phyloP scores from a whole-genome alignment of 2,888 invertebrate genomes.

The Sminthurinus aureus region DNA sequence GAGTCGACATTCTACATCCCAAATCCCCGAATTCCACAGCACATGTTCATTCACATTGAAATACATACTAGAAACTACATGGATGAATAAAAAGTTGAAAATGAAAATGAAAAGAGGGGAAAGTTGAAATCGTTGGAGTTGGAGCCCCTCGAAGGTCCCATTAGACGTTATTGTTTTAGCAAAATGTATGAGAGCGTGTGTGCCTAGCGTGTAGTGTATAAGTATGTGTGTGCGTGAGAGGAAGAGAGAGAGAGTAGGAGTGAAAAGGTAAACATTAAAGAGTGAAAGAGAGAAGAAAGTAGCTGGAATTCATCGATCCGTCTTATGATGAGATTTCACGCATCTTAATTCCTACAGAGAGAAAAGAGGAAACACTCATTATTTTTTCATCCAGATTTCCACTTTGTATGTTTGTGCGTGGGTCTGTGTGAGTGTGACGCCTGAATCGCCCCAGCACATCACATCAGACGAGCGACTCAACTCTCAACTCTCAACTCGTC shows the following conservation, averaged over 20 bases:
- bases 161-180: slow-evolving; percentile 50
- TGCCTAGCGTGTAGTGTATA: too few relatives aligned
- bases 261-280: slow-evolving; percentile 51
- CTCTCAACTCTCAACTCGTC: neutral
- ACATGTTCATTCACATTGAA: neutral
- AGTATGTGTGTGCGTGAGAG: too few relatives aligned
- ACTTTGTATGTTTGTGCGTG: slow-evolving; percentile 11
- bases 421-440: neutral
- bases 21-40: neutral
- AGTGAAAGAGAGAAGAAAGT: too few relatives aligned
- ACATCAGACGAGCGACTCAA: too few relatives aligned
- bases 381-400: slow-evolving; percentile 52
- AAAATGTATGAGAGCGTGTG: neutral
- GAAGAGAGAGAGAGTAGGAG: slow-evolving; percentile 27
- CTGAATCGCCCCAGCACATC: neutral
- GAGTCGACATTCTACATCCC: neutral
- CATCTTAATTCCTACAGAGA: slow-evolving; percentile 49
- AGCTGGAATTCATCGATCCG: slow-evolving; percentile 52
- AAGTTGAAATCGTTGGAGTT: too few relatives aligned
- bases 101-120: slow-evolving; percentile 15
- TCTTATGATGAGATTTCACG: slow-evolving; percentile 56
- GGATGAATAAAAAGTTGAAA: neutral
- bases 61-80: neutral
- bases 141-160: slow-evolving; percentile 38
- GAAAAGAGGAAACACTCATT: slow-evolving; percentile 47